Conservation (phyloP, 2,888 invertebrate genomes). For the Cotesia congregata region DNA sequence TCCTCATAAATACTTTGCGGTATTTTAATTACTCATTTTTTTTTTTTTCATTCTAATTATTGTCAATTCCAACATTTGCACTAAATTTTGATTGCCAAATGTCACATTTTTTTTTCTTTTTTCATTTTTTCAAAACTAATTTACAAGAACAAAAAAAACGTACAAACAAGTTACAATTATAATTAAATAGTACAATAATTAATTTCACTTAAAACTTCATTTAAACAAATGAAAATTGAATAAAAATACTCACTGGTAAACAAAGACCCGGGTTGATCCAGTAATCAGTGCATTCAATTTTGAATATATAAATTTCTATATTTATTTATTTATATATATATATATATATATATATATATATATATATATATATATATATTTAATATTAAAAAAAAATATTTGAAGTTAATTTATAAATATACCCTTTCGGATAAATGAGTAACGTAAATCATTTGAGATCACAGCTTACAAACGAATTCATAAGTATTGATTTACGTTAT, state of each 20-base stretch:
- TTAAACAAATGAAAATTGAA: background rate
- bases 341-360: background rate
- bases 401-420: constrained; percentile 15
- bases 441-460: constrained; percentile 41
- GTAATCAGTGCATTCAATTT: background rate
- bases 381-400: background rate
- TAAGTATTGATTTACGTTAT: constrained; percentile 35
- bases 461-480: constrained; percentile 41
- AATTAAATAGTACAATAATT: background rate
- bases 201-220: background rate
- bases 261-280: background rate
- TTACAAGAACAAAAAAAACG: background rate
- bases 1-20: constrained; percentile 4
- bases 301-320: background rate
- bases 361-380: background rate
- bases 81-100: constrained; percentile 6
- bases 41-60: background rate
- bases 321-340: too few relatives aligned
- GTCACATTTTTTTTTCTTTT: constrained; percentile 1
- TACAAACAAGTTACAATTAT: background rate
- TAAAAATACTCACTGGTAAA: constrained; percentile 1
- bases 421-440: constrained; percentile 2
- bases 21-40: background rate
- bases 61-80: constrained; percentile 18
- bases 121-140: background rate